Evolutionary conservation across 2,113 vertebrate species (phyloP).

Genomic region (Arvicanthis niloticus): DNA sequence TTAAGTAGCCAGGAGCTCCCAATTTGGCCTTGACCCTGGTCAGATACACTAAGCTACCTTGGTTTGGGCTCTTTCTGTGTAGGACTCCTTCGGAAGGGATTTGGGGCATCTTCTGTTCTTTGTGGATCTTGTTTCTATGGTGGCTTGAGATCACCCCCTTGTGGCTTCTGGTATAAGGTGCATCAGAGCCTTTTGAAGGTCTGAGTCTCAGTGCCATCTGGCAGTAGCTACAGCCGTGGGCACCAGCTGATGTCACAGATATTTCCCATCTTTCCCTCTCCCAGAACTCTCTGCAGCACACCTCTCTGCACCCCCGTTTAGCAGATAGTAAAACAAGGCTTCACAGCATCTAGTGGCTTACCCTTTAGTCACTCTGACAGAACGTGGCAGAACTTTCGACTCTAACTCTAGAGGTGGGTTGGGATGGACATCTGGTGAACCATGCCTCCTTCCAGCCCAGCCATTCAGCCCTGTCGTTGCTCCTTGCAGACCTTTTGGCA

Average conservation of each 20-base stretch:
- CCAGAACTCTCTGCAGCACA: not conserved
- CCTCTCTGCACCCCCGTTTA: not conserved
- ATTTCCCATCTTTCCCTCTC: too few relatives aligned
- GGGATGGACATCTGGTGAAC: fast-evolving
- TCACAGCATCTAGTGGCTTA: fast-evolving
- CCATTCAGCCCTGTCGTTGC: fast-evolving
- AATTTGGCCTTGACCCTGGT: not conserved
- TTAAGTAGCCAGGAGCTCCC: not conserved
- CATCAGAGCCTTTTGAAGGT: not conserved
- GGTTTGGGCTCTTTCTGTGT: not conserved
- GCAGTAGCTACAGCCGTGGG: fast-evolving
- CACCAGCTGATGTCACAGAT: fast-evolving
- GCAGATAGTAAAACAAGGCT: not conserved
- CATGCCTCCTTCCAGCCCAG: fast-evolving
- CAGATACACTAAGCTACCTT: not conserved
- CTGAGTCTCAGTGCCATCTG: fast-evolving
- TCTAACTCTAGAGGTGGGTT: fast-evolving
- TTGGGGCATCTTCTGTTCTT: not conserved
- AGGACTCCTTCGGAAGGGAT: not conserved
- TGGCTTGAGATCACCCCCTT: slow-evolving; percentile 63
- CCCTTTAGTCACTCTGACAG: fast-evolving
- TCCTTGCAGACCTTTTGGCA: slow-evolving; percentile 82
- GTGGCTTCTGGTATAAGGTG: slow-evolving; percentile 5
- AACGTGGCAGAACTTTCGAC: not conserved
- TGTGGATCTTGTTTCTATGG: not conserved